phyloP scores from a whole-genome alignment of 2,888 invertebrate species.

The Pomacea canaliculata region DNA sequence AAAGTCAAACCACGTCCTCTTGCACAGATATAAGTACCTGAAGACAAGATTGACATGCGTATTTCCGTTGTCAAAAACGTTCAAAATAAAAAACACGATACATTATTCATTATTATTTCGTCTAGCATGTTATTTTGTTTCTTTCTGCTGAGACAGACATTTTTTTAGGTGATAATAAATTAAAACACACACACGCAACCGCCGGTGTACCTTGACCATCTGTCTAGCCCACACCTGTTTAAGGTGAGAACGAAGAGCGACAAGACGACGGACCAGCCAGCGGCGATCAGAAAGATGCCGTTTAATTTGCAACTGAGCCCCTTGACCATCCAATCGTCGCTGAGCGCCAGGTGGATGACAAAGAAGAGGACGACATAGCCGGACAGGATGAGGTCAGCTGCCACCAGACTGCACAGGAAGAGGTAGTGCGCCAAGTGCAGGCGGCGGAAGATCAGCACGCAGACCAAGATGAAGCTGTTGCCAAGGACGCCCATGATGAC shows the following conservation, averaged over 20 bases:
- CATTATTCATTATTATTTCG: too few species aligned
- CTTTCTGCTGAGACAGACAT: too few species aligned
- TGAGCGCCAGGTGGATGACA: neutral
- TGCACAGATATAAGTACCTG: neutral
- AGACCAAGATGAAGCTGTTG: neutral
- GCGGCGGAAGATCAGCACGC: neutral
- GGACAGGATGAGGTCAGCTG: slow-evolving; percentile 6
- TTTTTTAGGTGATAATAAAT: too few species aligned
- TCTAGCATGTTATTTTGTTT: too few species aligned
- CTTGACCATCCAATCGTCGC: neutral
- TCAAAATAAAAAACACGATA: too few species aligned
- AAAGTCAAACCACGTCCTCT: neutral
- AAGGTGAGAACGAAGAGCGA: neutral
- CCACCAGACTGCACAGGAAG: slow-evolving; percentile 6
- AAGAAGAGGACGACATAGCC: neutral
- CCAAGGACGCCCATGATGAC: neutral
- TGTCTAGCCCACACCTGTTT: neutral
- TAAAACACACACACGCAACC: too few species aligned
- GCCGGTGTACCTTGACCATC: too few species aligned
- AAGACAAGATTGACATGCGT: neutral
- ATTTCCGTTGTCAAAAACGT: too few species aligned
- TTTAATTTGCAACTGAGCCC: neutral
- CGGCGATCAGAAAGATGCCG: neutral
- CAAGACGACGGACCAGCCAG: neutral
- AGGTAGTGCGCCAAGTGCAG: neutral